Base-by-base conservation (phyloP, 1,140 invertebrate species). In the Hyles vespertilio region DNA sequence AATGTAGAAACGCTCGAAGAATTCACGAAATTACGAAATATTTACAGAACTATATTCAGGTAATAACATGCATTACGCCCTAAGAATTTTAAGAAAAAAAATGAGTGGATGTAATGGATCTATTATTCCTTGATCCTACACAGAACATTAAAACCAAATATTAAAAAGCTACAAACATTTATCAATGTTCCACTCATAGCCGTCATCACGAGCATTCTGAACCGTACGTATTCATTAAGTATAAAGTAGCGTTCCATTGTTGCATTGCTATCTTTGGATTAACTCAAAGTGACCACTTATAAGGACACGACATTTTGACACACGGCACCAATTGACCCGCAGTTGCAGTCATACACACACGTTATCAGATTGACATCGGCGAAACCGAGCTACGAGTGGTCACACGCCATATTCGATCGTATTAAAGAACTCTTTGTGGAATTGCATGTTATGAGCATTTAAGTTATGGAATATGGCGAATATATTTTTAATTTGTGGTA, bases 391-490 rank as follows among this genome's bases (percentile, higher is more conserved):
- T 61, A 40, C 44, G 59, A 58, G 32, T 52, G 57, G 57, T 58
- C 50, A 57, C 47, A 56, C 33, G 59, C 67, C 63, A 65, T 69
- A 62, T 69, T 62, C 47, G 61, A 32, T 58, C 54, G 50, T 51
- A 46, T 63, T 53, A 46, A 58, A 50, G 52, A 56, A 51, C 40
- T 53, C 49, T 66, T 60, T 60, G 36, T 40, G 8, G 8, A 40
- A 40, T 40, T 40, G 8, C 8, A 40, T 40, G 63, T 65, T 51
- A 61, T 48, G 12, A 49, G n/a, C 10, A 5, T 32, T 45, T n/a
- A 48, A 11, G 46, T n/a, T 48, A 48, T 22, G 12, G n/a, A 48
- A 48, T 22, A n/a, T 40, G 5, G 46, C 12, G 46, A 48, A 5
- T 48, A n/a, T 11, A 7, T 22, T 11, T 48, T 10, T 5, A 2